Evolutionary conservation across 2,888 invertebrate genomes (phyloP), one percentile per base, ranked within the genome.

Genomic region (Iselma pallidipennis): DNA sequence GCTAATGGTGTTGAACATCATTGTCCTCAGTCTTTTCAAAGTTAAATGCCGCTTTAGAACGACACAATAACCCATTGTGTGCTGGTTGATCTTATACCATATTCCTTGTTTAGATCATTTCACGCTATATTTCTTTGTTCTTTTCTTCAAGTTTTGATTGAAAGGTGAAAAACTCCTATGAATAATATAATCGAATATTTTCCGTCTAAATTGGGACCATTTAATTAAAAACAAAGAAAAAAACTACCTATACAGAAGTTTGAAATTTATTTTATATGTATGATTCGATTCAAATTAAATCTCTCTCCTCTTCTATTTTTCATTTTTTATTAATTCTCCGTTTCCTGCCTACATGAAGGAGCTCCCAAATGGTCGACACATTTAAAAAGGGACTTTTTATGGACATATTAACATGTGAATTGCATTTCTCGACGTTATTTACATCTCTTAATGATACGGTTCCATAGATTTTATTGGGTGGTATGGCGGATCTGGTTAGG

Each of bases 1-100:
- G 69, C 71, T 74, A 73, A 74, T 72, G 72, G 71, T 70, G 71
- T 61, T 71, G 65, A 68, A 66, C 66, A 65, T 65, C 74, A 73
- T 74, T 74, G 73, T 72, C 66, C 72, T 66, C 61, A 66, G 66
- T 66, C 68, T 66, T 70, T 69, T 68, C 63, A 66, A 65, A 63
- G 65, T 61, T 65, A 68, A 71, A 70, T 71, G 70, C 71, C 71
- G 70, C 70, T 68, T 69, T 68, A 61, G 25, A 65, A 49, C 65
- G 65, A 65, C 65, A 65, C 65, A 65, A 65, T 65, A 63, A 65
- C 65, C 65, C 49, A 65, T 65, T 65, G 65, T 65, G 42, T 61
- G 55, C 61, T 55, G 33, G 55, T 56, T 55, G 50, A 50, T 55
- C 59, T 52, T 33, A 21, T 37, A 49, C 29, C 23, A 19, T 45